Conservation (phyloP, 2,113 vertebrate species). For the Oncorhynchus nerka region DNA sequence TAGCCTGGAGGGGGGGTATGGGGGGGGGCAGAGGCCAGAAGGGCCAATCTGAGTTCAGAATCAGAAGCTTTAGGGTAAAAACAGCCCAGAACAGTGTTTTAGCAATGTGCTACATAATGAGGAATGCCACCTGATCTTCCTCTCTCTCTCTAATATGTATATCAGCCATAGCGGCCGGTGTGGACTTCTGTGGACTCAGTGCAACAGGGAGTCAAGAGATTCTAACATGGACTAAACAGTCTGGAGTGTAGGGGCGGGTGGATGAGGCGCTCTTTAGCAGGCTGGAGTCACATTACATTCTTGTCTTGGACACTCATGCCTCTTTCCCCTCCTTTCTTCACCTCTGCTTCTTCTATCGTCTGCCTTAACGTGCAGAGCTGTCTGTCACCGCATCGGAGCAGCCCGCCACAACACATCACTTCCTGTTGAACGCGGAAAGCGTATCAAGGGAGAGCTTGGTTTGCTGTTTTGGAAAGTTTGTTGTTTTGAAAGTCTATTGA, state of each 20-base stretch:
- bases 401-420: constrained; percentile 17
- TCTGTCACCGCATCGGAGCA: constrained; percentile 28
- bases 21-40: too few relatives aligned
- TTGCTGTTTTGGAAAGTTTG: too few relatives aligned
- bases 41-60: too few relatives aligned
- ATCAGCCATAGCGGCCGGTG: neutral
- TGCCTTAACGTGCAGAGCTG: constrained; percentile 14
- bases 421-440: constrained; percentile 2
- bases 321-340: constrained; percentile 3
- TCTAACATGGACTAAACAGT: neutral
- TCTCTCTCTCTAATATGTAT: neutral
- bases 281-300: neutral
- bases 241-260: neutral
- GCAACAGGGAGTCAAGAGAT: neutral
- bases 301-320: neutral
- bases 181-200: neutral
- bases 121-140: too few relatives aligned
- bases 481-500: too few relatives aligned
- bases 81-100: too few relatives aligned
- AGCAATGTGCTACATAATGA: too few relatives aligned
- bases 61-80: too few relatives aligned
- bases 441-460: constrained; percentile 33
- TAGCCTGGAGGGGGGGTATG: too few relatives aligned
- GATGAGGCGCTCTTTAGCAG: constrained; percentile 1
- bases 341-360: neutral